Evolutionary conservation across 2,113 vertebrate genomes (phyloP), one percentile per base, ranked within the genome.

Genomic region (Mus spicilegus): DNA sequence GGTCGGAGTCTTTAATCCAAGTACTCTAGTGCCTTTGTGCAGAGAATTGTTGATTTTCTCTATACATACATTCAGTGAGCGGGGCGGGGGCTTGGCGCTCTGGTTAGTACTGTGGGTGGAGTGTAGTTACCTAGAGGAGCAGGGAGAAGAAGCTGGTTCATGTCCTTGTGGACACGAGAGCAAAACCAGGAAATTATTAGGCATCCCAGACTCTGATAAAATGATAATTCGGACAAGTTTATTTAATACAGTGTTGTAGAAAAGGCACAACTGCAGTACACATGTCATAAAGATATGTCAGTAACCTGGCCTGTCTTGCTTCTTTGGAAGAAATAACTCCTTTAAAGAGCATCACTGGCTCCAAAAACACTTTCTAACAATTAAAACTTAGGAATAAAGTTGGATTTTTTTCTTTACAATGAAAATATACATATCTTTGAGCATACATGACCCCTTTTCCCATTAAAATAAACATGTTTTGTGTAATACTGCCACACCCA

Each of bases 1-100:
- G 99, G 99, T 98, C 99, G 16, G 99, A 99, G 94, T 99, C 99
- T 85, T 98, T 99, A 51, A 95, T 99, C 96, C 97, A 98, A 89
- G 99, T 99, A 63, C 94, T 98, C 87, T 98, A 98, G 97, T 81
- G 67, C 30, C 89, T 91, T 12, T 75, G 30, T 42, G 56, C 0
- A 69, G 61, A 58, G 5, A 14, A 20, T 24, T n/a, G 3, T n/a
- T 70, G 8, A 0, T 42, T 80, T 81, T 24, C 3, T 14, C 56
- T n/a, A 3, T 4, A 58, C 51, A 46, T 24, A 12, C 7, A 33
- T 58, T 72, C 81, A 33, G 14, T 33, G 24, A 69, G 63, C 11
- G 14, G 58, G 58, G 58, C 2, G 56, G 6, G 30, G 54, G 26
- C 5, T 39, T n/a, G 6, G 70, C 75, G 22, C 7, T 93, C 61